Base-by-base conservation (phyloP, 2,113 vertebrate species). In the Hydropotes inermis region DNA sequence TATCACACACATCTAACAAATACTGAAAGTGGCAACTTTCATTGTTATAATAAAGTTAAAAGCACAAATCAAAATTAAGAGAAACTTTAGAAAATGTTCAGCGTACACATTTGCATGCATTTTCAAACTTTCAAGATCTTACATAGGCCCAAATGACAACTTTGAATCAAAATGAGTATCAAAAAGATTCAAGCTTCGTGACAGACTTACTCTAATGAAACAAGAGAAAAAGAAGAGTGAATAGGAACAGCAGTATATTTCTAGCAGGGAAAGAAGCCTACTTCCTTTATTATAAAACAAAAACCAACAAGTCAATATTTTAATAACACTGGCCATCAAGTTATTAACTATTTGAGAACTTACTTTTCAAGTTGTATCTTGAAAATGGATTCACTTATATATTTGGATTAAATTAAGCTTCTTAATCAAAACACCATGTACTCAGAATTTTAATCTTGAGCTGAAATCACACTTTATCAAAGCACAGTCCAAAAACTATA, bases 121-220 rank as follows among this genome's bases (percentile, higher is more conserved):
- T 97, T 93, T 23, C 8, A 60, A 89, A 95, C 30, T 91, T 94
- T 87, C 57, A 83, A 97, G 60, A 90, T 58, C 78, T 82, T 52
- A 79, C 33, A 84, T 33, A 81, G 36, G 87, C 82, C 61, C 30
- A 83, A 97, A 83, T 28, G 14, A 86, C 45, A 91, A 87, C 39
- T 94, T 64, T 97, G 61, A 97, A 94, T 89, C 88, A 70, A 96
- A 97, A 93, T 74, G n/a, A 97, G 54, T 30, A 17, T 50, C 76
- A 36, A 93, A 95, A 96, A 76, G 15, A 89, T 61, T 93, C 30
- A 92, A 97, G 43, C 55, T 85, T n/a, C 76, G 4, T 60, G 64
- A 82, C 39, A 30, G 23, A 89, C 15, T 81, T 45, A 94, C 19
- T 74, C 83, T 92, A 94, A 86, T 28, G 67, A 87, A 85, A 88